Conservation (phyloP, 2,113 vertebrate species). For the Notothenia coriiceps region DNA sequence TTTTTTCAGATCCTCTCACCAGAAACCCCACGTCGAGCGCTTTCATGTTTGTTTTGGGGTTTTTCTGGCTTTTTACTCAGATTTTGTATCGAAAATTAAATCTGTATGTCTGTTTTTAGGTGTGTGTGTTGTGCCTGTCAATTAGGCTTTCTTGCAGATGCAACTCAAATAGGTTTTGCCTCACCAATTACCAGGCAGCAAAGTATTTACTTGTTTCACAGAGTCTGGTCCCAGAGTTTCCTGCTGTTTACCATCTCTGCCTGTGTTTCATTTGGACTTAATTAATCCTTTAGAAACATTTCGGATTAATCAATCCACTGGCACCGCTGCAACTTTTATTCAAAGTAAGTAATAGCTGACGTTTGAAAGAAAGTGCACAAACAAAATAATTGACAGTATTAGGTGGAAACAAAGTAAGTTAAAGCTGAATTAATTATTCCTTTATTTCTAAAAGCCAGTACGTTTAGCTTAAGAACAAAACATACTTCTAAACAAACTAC, state of each 20-base stretch:
- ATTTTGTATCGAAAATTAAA: slow-evolving; percentile 20
- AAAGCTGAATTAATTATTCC: background rate
- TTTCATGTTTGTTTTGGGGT: slow-evolving; percentile 52
- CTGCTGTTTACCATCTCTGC: slow-evolving; percentile 20
- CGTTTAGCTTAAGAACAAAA: background rate
- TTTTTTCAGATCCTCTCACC: slow-evolving; percentile 20
- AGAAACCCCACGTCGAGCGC: slow-evolving; percentile 13
- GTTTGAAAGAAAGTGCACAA: background rate
- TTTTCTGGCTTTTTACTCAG: slow-evolving; percentile 27
- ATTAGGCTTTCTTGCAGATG: slow-evolving; percentile 35
- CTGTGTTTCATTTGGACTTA: slow-evolving; percentile 32
- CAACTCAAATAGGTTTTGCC: slow-evolving; percentile 50
- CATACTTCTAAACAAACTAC: background rate
- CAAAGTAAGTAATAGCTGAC: background rate
- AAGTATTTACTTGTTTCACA: slow-evolving; percentile 29
- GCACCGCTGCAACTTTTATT: background rate
- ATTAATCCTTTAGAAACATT: slow-evolving; percentile 37
- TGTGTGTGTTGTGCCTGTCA: slow-evolving; percentile 14
- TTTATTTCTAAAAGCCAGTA: background rate
- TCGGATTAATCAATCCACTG: background rate
- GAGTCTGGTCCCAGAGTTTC: slow-evolving; percentile 11
- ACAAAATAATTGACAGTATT: slow-evolving; percentile 3
- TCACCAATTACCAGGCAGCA: slow-evolving; percentile 49
- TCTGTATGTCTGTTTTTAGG: background rate
- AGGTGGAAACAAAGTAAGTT: slow-evolving; percentile 20